Percentiles rank a stretch among this genome's conserved stretches.
Evolutionary conservation across 2,113 vertebrate genomes (phyloP).

Genomic region (Zosterops pallidus): DNA sequence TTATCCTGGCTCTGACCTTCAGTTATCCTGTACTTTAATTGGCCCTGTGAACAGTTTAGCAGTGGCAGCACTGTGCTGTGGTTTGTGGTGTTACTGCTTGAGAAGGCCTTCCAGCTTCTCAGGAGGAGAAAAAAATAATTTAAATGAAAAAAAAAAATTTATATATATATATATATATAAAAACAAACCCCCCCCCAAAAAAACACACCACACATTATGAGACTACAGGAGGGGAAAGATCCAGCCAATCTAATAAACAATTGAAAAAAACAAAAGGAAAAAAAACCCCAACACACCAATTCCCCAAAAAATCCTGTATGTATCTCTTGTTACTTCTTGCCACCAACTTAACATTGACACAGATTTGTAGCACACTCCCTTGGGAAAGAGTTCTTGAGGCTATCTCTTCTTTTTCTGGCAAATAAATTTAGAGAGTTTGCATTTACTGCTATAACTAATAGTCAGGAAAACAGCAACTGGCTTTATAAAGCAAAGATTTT

Average conservation of each 20-base stretch:
- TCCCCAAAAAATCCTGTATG: not conserved
- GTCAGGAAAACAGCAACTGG: not conserved
- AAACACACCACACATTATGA: not conserved
- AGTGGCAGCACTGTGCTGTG: not conserved
- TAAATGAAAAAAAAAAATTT: too few relatives aligned
- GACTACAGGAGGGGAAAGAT: not conserved
- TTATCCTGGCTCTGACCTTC: not conserved
- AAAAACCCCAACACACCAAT: not conserved
- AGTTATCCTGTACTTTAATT: not conserved
- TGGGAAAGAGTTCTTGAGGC: not conserved
- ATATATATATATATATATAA: too few relatives aligned
- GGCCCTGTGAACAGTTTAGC: not conserved
- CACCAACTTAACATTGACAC: not conserved
- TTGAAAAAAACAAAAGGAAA: not conserved
- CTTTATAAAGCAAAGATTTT: not conserved
- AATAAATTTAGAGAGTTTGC: not conserved
- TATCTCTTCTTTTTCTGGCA: not conserved
- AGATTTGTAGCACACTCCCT: not conserved
- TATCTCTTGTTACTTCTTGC: not conserved
- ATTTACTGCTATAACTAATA: not conserved
- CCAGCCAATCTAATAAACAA: not conserved
- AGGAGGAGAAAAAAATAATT: not conserved
- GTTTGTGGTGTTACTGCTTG: not conserved
- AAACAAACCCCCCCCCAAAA: too few relatives aligned
- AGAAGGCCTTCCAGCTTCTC: not conserved